Evolutionary conservation across 2,888 invertebrate genomes (phyloP), one percentile per base, ranked within the genome.

Genomic region (Athalia cordata): DNA sequence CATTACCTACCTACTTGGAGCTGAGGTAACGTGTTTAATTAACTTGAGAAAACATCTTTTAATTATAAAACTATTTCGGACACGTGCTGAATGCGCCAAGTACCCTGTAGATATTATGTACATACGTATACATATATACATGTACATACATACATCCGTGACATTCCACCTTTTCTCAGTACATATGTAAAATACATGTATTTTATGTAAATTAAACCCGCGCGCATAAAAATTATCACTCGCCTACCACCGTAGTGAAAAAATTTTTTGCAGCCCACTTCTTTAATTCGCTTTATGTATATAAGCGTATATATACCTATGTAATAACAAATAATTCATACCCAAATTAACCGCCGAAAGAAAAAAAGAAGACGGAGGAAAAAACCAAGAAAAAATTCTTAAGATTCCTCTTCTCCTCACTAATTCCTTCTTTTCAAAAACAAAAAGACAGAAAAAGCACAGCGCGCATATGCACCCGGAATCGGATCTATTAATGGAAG

Each of bases 31-130:
- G 77, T 82, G 85, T 87, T 87, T 87, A 88, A 88, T 88, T 88
- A 87, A 87, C 86, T 86, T 80, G 76, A 82, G 84, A 84, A 84
- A 87, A 85, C 85, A 85, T 87, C 84, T 84, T 86, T 85, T 84
- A 87, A 86, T 85, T 85, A 85, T 83, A 82, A 82, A 85, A 86
- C 81, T 83, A 86, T 85, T 84, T 82, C 79, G 79, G 70, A 79
- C 77, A 70, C 52, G 47, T 55, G 70, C 72, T 67, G 64, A 77
- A 68, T 68, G 68, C 50, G 52, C 68, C 68, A 64, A 64, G 45
- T 64, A 64, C 3, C 45, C 47, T 45, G 15, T 50, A 13, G 4
- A 13, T 43, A 5, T 47, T 66, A 13, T 49, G 13, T 66, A 66
- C 47, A n/a, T 65, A 2, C 45, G 5, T 9, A 45, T 6, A 3